Evolutionary conservation across 2,888 invertebrate species (phyloP).

Genomic region (Synergus gifuensis): DNA sequence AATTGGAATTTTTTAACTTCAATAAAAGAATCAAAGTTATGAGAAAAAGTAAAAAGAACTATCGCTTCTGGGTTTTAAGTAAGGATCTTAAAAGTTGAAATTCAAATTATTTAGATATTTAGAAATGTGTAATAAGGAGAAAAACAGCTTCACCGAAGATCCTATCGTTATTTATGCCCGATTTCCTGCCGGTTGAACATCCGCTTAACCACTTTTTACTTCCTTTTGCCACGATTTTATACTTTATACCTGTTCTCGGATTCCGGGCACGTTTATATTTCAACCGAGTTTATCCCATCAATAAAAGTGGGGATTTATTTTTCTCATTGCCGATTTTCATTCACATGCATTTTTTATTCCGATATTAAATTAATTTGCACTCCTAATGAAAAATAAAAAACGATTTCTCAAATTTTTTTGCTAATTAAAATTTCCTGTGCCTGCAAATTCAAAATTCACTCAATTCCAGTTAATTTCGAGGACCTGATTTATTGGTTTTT

Average conservation of each 20-base stretch:
- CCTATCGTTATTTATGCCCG: slow-evolving; percentile 56
- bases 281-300: slow-evolving; percentile 35
- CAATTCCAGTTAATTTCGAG: no score
- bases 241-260: slow-evolving; percentile 38
- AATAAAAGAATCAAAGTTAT: no score
- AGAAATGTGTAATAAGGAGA: slow-evolving; percentile 5
- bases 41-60: no score
- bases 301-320: slow-evolving; percentile 29
- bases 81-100: background rate
- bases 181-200: slow-evolving; percentile 56
- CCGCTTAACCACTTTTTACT: slow-evolving; percentile 48
- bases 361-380: background rate
- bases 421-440: no score
- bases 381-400: background rate
- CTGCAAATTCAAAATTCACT: no score
- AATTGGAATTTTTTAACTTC: no score
- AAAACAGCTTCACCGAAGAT: slow-evolving; percentile 45
- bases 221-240: slow-evolving; percentile 32
- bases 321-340: slow-evolving; percentile 9
- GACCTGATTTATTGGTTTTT: no score
- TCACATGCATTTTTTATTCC: slow-evolving; percentile 8
- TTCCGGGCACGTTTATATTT: slow-evolving; percentile 34
- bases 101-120: background rate
- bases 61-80: no score
- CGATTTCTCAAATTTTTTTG: no score